Conservation (phyloP, 2,888 invertebrate species). For the Erannis defoliaria region DNA sequence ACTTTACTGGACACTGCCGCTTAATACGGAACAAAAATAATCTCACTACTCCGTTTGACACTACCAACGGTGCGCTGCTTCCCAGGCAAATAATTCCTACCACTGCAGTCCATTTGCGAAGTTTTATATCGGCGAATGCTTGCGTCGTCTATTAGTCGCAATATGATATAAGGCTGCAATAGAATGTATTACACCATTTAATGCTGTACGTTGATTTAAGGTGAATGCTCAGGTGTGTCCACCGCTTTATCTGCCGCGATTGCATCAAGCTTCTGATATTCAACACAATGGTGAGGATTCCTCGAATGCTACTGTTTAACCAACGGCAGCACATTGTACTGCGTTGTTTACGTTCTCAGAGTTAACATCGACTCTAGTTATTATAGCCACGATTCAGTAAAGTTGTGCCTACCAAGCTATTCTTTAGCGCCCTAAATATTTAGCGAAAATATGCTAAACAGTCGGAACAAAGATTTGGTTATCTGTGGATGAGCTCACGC, state of each 20-base stretch:
- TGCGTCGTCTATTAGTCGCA: too few relatives aligned
- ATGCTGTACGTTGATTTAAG: too few relatives aligned
- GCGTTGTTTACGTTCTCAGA: slow-evolving; percentile 68
- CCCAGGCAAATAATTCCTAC: too few relatives aligned
- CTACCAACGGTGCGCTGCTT: too few relatives aligned
- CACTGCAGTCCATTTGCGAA: too few relatives aligned
- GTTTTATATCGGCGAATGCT: too few relatives aligned
- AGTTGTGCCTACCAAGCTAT: background rate
- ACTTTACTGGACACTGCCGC: too few relatives aligned
- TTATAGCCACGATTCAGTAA: slow-evolving; percentile 61
- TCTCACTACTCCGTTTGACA: too few relatives aligned
- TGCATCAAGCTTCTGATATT: slow-evolving; percentile 48
- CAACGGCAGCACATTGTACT: slow-evolving; percentile 67
- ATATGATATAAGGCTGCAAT: too few relatives aligned
- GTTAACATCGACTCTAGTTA: slow-evolving; percentile 58
- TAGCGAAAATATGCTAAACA: slow-evolving; percentile 60
- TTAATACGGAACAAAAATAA: too few relatives aligned
- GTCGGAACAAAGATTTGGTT: slow-evolving; percentile 33
- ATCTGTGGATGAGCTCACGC: slow-evolving; percentile 25
- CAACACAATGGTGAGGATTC: slow-evolving; percentile 60
- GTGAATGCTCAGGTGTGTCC: background rate
- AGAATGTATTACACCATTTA: too few relatives aligned
- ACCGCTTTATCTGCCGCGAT: slow-evolving; percentile 17
- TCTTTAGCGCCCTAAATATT: slow-evolving; percentile 45
- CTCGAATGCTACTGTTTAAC: slow-evolving; percentile 65